Base-by-base conservation (phyloP, 1,140 invertebrate genomes). In the Lysiphlebus fabarum region DNA sequence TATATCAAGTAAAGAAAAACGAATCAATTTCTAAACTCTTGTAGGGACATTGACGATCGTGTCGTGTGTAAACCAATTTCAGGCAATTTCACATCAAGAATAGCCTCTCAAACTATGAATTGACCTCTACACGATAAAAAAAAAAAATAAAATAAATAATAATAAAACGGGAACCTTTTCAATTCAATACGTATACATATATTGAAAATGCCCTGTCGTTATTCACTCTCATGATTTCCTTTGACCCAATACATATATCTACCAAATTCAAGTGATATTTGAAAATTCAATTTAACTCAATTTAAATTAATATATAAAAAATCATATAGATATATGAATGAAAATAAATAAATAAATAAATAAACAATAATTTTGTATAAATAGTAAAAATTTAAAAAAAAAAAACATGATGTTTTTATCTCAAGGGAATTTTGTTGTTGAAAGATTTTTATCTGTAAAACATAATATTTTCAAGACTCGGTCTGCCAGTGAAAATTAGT, bases 11-110 rank as follows among this genome's bases (percentile, higher is more conserved):
- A 48, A 67, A 56, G 62, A 62, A 56, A 61, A 60, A 62, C 59
- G 69, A 72, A 73, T 78, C 74, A 75, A 78, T 78, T 70, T 76
- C 72, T 74, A 69, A 70, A 64, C 57, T 59, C 62, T 53, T 9
- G 56, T 56, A 45, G 54, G 44, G 54, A 44, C 34, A 8, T 43
- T 6, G 37, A 36, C 26, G 33, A 53, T 43, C 41, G 33, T 50
- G 56, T 62, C 62, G 66, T 73, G 71, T 75, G 75, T 77, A 80
- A 80, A 79, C 75, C 78, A 78, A 80, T 80, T 80, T 79, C 74
- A 76, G 78, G 75, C 78, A 78, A 79, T 79, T 78, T 79, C 76
- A 67, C 70, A 64, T 68, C 75, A 78, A 78, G 77, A 79, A 78
- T 79, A 77, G 77, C 74, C 75, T 72, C 78, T 77, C 72, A 42